Percentiles rank a stretch among this genome's conserved stretches.
Evolutionary conservation across 2,113 vertebrate species (phyloP).

Genomic region (Pelodiscus sinensis): DNA sequence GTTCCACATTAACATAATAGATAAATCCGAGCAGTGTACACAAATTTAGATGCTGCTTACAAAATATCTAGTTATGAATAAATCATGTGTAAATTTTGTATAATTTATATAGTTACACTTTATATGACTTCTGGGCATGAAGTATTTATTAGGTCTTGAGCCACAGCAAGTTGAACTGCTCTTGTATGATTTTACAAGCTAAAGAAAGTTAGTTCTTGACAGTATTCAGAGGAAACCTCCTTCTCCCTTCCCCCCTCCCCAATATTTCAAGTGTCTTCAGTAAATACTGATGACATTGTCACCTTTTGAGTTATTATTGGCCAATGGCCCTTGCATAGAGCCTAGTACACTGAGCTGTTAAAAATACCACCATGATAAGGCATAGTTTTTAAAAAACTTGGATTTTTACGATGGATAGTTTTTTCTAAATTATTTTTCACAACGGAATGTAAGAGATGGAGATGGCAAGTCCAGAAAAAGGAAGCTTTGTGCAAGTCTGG

Average conservation of each 20-base stretch:
- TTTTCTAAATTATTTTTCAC: slow-evolving; percentile 18
- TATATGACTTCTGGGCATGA: background rate
- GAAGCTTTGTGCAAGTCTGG: background rate
- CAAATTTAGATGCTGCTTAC: background rate
- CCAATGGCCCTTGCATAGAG: background rate
- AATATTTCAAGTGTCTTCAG: background rate
- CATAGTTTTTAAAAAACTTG: background rate
- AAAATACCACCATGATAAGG: background rate
- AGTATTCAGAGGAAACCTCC: background rate
- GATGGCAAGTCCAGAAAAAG: slow-evolving; percentile 8
- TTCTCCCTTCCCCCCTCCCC: background rate
- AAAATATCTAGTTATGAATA: background rate
- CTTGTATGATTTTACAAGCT: background rate
- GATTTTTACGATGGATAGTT: background rate
- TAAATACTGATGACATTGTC: background rate
- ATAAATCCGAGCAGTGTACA: background rate
- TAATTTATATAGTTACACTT: background rate
- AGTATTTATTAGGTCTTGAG: background rate
- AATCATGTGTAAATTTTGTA: background rate
- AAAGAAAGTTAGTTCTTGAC: background rate
- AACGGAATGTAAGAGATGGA: slow-evolving; percentile 20
- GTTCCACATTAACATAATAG: background rate
- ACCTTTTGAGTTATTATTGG: background rate
- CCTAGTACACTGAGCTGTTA: background rate
- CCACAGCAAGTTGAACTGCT: background rate